Base-by-base conservation (phyloP, 2,797 vertebrate species). In the Dipus sagitta region DNA sequence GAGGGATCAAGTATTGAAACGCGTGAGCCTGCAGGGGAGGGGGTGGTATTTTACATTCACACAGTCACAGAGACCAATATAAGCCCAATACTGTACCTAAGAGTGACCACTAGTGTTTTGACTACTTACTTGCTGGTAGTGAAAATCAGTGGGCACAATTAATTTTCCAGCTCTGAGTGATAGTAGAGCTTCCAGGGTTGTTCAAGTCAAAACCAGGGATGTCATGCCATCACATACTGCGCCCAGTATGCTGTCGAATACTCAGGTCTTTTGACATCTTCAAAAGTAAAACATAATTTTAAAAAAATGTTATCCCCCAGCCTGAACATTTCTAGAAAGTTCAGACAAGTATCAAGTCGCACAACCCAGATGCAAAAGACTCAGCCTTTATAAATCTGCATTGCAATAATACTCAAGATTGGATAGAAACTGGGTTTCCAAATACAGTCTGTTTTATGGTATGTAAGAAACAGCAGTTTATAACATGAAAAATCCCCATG, bases 401-500 rank as follows among this genome's bases (percentile, higher is more conserved):
- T 8, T 68, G 5, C 62, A 84, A 64, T 65, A 79, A 64, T 42
- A 42, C 7, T 65, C 1, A 65, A 96, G 77, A 79, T 91, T 72
- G 74, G 1, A 24, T 67, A 26, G 21, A 80, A 91, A 11, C 26
- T 93, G n/a, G n/a, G 70, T 90, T 93, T 88, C 60, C 38, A 90
- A 88, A 34, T n/a, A 77, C 1, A 62, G 32, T 30, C 24, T 86
- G 72, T 91, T 77, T 76, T 75, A 24, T 1, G 26, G 28, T 10
- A 30, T 65, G 10, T 79, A 88, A 91, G 38, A 88, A 96, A 94
- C 28, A 10, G 60, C 30, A 60, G 15, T 83, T 93, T 80, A 76
- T 42, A 90, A 58, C 86, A 70, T 71, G 68, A 79, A 92, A 95
- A 96, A 77, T 77, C 34, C 91, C 67, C 67, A 96, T 88, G 42